These are phyloP conservation scores for Drosophila conformis DNA, from an alignment of 2,888 invertebrate species.

Conservation along the genomic window DNA sequence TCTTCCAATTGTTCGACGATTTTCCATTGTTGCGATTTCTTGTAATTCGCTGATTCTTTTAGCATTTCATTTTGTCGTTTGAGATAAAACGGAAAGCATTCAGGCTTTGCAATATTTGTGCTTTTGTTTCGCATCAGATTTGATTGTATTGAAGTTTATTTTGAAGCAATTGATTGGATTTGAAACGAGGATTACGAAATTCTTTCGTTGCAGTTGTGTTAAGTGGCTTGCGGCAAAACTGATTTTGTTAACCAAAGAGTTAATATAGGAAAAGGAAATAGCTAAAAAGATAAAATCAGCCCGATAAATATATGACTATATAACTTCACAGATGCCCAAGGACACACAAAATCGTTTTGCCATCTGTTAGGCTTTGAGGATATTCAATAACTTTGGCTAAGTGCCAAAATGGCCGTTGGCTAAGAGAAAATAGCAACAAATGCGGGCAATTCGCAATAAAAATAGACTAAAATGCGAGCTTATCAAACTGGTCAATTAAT, in stretches of 20 bases:
- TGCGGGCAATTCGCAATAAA: constrained; percentile 70
- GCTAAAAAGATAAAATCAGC: not conserved
- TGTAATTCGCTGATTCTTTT: constrained; percentile 32
- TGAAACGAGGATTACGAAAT: constrained; percentile 46
- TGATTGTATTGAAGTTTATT: constrained; percentile 75
- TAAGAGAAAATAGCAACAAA: constrained; percentile 48
- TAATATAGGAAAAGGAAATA: not conserved
- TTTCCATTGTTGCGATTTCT: constrained; percentile 43
- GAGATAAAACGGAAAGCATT: constrained; percentile 74
- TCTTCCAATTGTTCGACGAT: constrained; percentile 53
- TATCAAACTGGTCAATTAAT: constrained; percentile 64
- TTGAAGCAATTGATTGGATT: constrained; percentile 78
- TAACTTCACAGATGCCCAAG: not conserved
- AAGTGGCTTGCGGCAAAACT: constrained; percentile 37
- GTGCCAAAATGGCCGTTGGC: constrained; percentile 59
- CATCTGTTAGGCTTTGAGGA: constrained; percentile 17
- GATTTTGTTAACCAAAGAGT: constrained; percentile 12
- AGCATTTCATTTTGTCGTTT: constrained; percentile 57
- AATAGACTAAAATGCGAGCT: constrained; percentile 51
- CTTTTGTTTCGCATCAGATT: constrained; percentile 59
- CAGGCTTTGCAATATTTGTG: constrained; percentile 49
- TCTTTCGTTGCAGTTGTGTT: constrained; percentile 32
- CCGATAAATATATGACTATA: not conserved
- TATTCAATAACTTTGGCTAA: constrained; percentile 57
- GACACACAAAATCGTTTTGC: constrained; percentile 16